Evolutionary conservation across 2,888 invertebrate genomes (phyloP).

Genomic region (Cryptus viduatorius): DNA sequence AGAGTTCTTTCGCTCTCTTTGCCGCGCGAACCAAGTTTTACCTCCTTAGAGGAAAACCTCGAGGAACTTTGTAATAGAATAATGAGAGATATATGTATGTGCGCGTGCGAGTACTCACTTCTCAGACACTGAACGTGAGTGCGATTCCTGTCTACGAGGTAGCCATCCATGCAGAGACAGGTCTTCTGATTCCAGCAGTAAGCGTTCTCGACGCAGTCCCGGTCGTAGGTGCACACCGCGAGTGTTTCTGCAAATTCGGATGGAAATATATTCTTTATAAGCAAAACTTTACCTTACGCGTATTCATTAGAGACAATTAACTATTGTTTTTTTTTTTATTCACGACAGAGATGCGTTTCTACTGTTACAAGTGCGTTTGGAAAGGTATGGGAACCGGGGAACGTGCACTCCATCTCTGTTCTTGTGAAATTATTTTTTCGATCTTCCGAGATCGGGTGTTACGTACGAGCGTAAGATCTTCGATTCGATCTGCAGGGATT

Average conservation of each 20-base stretch:
- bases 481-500: slow-evolving; percentile 57
- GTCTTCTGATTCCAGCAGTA: slow-evolving; percentile 77
- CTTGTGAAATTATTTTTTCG: slow-evolving; percentile 1
- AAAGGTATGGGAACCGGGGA: not conserved
- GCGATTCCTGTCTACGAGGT: slow-evolving; percentile 82
- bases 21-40: not conserved
- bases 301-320: slow-evolving; percentile 22
- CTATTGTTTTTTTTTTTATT: slow-evolving; percentile 32
- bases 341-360: not conserved
- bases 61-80: not conserved
- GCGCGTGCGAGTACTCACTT: slow-evolving; percentile 78
- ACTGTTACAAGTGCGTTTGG: not conserved
- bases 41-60: not conserved
- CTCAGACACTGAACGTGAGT: slow-evolving; percentile 83
- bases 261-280: not conserved
- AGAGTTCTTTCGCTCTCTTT: slow-evolving; percentile 7
- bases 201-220: slow-evolving; percentile 78
- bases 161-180: slow-evolving; percentile 84
- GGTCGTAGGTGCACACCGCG: slow-evolving; percentile 74
- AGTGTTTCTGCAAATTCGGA: slow-evolving; percentile 74
- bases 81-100: not conserved
- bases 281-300: not conserved
- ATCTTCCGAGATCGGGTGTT: not conserved
- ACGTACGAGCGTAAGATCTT: slow-evolving; percentile 64
- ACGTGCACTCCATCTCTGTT: not conserved